Base-by-base conservation (phyloP, 2,888 invertebrate genomes). In the Camptogramma bilineatum region DNA sequence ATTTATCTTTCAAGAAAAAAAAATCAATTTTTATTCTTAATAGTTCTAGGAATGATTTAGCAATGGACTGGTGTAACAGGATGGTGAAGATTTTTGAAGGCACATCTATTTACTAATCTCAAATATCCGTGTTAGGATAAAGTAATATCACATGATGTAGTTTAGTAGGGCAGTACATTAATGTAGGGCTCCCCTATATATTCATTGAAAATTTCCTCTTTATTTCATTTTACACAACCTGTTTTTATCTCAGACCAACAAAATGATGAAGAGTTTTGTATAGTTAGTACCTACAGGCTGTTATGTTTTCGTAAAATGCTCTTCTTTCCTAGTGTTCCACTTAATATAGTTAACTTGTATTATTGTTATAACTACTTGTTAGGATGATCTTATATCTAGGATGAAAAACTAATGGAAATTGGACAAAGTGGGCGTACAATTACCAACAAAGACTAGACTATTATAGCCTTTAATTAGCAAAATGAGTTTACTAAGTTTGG, bases 1-100 rank as follows among this genome's bases (percentile, higher is more conserved):
- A 34, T 34, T 34, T 34, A 34, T 13, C 2, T 13, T 13, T 13
- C 2, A 39, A 39, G 0, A 3, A 39, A 39, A 39, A 39, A 10
- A 7, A 28, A 28, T 28, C 7, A 10, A 0, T 13, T 39, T 39
- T 39, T 39, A 34, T 2, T 39, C 1, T 39, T 13, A 39, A 13
- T 39, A 13, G 16, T 46, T 46, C 47, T 62, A 52, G 56, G 52
- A 57, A 62, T 62, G 34, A 57, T 48, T 39, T 39, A 53, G 58
- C 59, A 63, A 62, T 84, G 85, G 87, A 88, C 85, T 84, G 79
- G 80, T 85, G 81, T 80, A 82, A 83, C 82, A 85, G 87, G 85
- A 87, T 86, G 86, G 86, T 86, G 86, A 84, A 77, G 76, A 77
- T 82, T 81, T 83, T 81, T 75, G 73, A 85, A 90, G 91, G 90